Conservation (phyloP, 1,140 invertebrate species). For the Bactericera cockerelli region DNA sequence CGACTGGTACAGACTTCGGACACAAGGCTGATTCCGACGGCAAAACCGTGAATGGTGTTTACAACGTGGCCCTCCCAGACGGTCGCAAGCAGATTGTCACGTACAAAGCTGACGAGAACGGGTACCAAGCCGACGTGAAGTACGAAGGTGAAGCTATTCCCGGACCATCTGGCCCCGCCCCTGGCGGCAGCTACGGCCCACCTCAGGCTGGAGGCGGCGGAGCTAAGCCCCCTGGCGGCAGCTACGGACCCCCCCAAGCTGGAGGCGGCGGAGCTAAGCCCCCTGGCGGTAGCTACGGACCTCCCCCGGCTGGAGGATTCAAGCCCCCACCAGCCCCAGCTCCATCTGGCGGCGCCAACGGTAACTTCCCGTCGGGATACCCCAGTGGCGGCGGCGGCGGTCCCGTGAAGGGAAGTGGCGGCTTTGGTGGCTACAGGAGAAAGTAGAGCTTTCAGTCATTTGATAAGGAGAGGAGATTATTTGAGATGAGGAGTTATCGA, state of each 20-base stretch:
- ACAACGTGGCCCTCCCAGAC: constrained; percentile 55
- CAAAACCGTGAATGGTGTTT: constrained; percentile 50
- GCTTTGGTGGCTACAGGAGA: neutral
- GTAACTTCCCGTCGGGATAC: neutral
- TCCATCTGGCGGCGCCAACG: neutral
- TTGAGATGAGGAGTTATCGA: no score
- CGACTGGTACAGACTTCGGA: constrained; percentile 54
- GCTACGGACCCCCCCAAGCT: neutral
- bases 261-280: neutral
- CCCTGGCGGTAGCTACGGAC: neutral
- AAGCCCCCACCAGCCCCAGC: neutral
- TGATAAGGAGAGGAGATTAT: no score
- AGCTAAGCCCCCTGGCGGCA: neutral
- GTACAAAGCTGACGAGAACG: constrained; percentile 59
- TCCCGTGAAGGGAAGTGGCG: neutral
- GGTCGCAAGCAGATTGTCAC: constrained; percentile 43
- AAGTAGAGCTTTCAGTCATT: neutral
- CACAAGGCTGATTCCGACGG: constrained; percentile 54
- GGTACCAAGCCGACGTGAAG: constrained; percentile 56
- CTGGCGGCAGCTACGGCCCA: no score
- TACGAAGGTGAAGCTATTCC: constrained; percentile 52
- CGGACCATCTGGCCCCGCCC: constrained; percentile 30
- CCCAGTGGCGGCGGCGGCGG: neutral
- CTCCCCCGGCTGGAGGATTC: no score
- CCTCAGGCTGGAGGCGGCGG: neutral